Evolutionary conservation across 2,113 vertebrate species (phyloP).

Genomic region (Aptenodytes forsteri): DNA sequence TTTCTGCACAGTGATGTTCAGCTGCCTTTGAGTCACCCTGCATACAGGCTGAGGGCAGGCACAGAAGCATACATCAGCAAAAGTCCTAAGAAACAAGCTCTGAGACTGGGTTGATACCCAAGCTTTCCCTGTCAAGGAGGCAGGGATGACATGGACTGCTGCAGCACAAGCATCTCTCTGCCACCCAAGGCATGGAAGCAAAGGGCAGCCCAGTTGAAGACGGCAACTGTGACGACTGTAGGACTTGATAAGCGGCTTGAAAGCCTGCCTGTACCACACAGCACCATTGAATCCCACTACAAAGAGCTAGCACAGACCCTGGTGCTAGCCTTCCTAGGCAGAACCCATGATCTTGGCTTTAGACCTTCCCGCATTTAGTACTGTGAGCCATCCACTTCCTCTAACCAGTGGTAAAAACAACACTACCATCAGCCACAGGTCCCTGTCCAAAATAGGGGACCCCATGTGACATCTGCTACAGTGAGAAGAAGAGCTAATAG

Average conservation of each 20-base stretch:
- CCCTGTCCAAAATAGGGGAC: not conserved
- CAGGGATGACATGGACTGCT: not conserved
- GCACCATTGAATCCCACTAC: not conserved
- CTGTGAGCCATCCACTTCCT: not conserved
- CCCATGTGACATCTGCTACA: not conserved
- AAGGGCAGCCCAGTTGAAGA: not conserved
- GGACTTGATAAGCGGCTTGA: not conserved
- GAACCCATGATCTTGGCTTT: not conserved
- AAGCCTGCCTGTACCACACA: not conserved
- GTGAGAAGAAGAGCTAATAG: not conserved
- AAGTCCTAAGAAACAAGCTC: not conserved
- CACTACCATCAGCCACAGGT: not conserved
- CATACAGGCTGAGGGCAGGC: slow-evolving; percentile 73
- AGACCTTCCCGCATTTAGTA: not conserved
- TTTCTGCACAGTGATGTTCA: slow-evolving; percentile 89
- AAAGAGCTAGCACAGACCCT: not conserved
- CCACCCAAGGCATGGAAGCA: not conserved
- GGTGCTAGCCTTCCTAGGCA: not conserved
- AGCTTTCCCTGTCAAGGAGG: not conserved
- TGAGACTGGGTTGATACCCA: not conserved
- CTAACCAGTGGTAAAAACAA: not conserved
- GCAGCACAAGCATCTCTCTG: not conserved
- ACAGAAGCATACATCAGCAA: not conserved
- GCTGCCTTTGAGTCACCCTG: slow-evolving; percentile 89
- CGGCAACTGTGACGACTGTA: not conserved